A percentile compares a stretch with the other conserved stretches of the same genome.
Evolutionary conservation across 2,797 vertebrate genomes (phyloP).

Genomic region (Saxicola maurus): DNA sequence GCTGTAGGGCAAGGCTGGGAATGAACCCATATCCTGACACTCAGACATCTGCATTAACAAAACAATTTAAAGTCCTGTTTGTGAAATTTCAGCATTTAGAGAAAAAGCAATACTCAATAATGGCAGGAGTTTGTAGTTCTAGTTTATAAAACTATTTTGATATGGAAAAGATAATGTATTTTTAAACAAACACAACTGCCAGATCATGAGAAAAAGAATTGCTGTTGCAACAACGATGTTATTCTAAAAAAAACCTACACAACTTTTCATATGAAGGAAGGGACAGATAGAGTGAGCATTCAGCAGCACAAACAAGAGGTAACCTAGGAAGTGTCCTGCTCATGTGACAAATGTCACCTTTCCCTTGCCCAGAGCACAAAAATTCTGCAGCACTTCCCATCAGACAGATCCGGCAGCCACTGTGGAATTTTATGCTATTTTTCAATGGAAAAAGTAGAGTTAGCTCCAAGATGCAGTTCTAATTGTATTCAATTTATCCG

Average conservation of each 20-base stretch:
- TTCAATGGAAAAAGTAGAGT: not conserved
- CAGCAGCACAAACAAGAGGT: not conserved
- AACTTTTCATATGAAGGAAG: not conserved
- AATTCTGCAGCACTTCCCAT: not conserved
- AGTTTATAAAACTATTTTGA: not conserved
- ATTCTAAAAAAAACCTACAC: not conserved
- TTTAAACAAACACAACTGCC: not conserved
- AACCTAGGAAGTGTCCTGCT: not conserved
- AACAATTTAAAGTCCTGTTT: not conserved
- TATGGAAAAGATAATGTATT: not conserved
- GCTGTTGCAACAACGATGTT: accelerated
- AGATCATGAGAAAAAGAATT: not conserved
- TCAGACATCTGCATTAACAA: not conserved
- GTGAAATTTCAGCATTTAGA: not conserved
- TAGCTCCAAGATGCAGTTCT: constrained; percentile 25
- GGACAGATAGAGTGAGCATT: not conserved
- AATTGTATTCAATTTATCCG: not conserved
- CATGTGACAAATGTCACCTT: not conserved
- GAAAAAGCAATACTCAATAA: not conserved
- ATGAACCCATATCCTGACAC: not conserved
- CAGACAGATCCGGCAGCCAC: not conserved
- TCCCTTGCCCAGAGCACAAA: constrained; percentile 13
- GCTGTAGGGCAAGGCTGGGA: not conserved
- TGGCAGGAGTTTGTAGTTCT: not conserved
- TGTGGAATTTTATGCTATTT: not conserved